Base-by-base conservation (phyloP, 2,888 invertebrate species). In the Parapristionchus giblindavisi region DNA sequence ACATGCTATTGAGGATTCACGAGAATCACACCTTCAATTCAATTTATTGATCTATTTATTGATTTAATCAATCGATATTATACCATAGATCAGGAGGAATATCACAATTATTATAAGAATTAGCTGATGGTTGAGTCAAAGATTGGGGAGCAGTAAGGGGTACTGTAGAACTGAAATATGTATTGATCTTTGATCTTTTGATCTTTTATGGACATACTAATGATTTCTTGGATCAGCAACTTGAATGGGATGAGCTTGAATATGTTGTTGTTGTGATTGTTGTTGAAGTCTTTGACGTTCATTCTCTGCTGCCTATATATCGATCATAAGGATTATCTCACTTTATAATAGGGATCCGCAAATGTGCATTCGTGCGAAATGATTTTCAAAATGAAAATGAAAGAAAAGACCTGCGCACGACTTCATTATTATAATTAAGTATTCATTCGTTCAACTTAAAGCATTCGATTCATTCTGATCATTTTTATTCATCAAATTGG, bases 21-120 rank as follows among this genome's bases (percentile, higher is more conserved):
- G 61, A 48, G 60, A 73, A 71, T 71, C 70, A 32, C 70, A 71
- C 70, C 70, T 71, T 6, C 29, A 66, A 1, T 63, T 40, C 8
- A 60, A 11, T 21, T 48, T 11, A 48, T 48, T 48, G 11, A 48
- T 11, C 11, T 48, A 48, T 48, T n/a, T n/a, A n/a, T n/a, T n/a
- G n/a, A n/a, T n/a, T n/a, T n/a, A n/a, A n/a, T n/a, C n/a, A n/a
- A 24, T 54, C 43, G 52, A 36, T 51, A 76, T 21, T 29, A n/a
- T n/a, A 83, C 83, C 83, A 83, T 11, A 83, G 76, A 76, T 83
- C 83, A 17, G 83, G 83, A 11, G 83, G 83, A 56, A 83, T 80
- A 73, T 83, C 81, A 51, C 83, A 83, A 29, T 70, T 14, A n/a
- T 71, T 71, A n/a, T 40, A 48, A 3, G 58, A 24, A 17, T 21